Conservation (phyloP, 2,113 vertebrate species). For the Chloropsis cyanopogon region DNA sequence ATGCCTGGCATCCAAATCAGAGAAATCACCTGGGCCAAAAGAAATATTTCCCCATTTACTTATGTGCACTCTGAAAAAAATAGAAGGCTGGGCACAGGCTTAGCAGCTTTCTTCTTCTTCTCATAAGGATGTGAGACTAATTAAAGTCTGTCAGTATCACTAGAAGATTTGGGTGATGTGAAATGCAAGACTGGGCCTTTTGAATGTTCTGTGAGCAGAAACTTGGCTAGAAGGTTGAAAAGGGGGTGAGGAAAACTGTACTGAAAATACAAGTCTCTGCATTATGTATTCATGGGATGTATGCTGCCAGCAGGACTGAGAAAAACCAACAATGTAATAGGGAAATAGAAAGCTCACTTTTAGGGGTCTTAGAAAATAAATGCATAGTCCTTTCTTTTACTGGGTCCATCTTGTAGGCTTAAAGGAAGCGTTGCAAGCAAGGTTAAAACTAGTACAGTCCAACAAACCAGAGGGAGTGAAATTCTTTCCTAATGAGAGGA, state of each 20-base stretch:
- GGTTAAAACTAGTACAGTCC: not conserved
- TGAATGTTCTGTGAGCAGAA: slow-evolving; percentile 34
- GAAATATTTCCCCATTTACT: not conserved
- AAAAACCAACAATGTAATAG: not conserved
- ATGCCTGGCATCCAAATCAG: not conserved
- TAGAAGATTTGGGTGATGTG: not conserved
- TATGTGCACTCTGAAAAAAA: not conserved
- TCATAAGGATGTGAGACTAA: slow-evolving; percentile 5
- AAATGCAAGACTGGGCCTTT: slow-evolving; percentile 36
- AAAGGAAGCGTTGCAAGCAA: not conserved
- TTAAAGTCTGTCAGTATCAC: slow-evolving; percentile 35
- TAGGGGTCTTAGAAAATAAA: not conserved
- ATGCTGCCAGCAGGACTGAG: slow-evolving; percentile 16
- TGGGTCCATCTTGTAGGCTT: not conserved
- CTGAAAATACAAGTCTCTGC: not conserved
- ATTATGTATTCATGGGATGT: slow-evolving; percentile 36
- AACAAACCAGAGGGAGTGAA: not conserved
- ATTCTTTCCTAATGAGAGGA: not conserved
- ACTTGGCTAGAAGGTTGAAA: slow-evolving; percentile 1
- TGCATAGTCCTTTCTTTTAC: not conserved
- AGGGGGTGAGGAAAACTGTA: not conserved
- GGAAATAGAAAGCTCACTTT: not conserved
- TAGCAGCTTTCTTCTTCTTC: slow-evolving; percentile 9
- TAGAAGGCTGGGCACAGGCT: not conserved
- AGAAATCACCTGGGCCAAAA: not conserved